Base-by-base conservation (phyloP, 2,797 vertebrate genomes). In the Australoheros facetus region DNA sequence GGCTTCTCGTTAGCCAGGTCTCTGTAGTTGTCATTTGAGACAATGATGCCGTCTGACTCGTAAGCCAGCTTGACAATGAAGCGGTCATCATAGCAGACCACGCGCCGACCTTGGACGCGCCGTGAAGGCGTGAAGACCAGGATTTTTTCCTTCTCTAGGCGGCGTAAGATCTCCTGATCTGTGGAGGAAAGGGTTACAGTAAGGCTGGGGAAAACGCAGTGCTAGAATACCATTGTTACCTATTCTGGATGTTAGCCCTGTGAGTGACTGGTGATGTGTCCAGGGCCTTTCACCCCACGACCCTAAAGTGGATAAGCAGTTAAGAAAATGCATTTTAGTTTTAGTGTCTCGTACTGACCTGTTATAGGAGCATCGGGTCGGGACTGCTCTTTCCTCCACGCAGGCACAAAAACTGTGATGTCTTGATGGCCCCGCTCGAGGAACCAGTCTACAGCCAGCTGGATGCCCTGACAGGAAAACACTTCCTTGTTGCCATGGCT, bases 401-500 rank as follows among this genome's bases (percentile, higher is more conserved):
- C 97, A 16, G 98, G 98, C 30, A 99, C 98, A 90, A 99, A 99
- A 84, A 98, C 98, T 0, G 98, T 99, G 80, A 99, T 87, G 90
- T 97, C 96, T 87, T 96, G 97, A 90, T 99, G 98, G 64, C 97
- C 97, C 53, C 97, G 97, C 91, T 98, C 97, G 82, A 97, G 92
- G 94, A 99, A 98, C 97, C 97, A 99, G 53, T 97, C 97, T 11
- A 99, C 97, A 3, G 98, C 97, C 92, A 99, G 87, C 92, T 97
- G 97, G 92, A 99, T 99, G 85, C 98, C 98, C 89, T 97, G 96
- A 93, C 98, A 99, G 84, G 98, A 99, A 94, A 99, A 99, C 39
- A 99, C 96, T 93, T 98, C 98, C 94, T 99, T 99, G 95, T 99
- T 99, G 89, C 98, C 98, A 0, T 98, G 98, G 94, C 98, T 99